These are phyloP conservation scores for Schizotus pectinicornis DNA, from an alignment of 2,888 invertebrate species.

Conservation along the genomic window DNA sequence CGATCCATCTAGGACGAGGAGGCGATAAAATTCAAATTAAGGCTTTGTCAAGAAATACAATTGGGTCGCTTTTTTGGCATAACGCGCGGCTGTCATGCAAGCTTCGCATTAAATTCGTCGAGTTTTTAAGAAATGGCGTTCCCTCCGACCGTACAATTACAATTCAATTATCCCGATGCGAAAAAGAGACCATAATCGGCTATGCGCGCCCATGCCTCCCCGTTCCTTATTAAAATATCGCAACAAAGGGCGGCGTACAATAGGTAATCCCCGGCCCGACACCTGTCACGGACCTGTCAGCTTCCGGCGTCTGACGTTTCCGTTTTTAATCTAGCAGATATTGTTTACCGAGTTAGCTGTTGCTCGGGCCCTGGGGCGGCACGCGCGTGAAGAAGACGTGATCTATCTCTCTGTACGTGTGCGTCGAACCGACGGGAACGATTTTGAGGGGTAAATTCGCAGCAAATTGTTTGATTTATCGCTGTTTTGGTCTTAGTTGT, in stretches of 20 bases:
- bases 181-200: slow-evolving; percentile 1
- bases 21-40: slow-evolving; percentile 19
- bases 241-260: slow-evolving; percentile 39
- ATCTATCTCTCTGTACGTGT: slow-evolving; percentile 47
- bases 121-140: slow-evolving; percentile 12
- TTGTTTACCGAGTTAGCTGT: slow-evolving; percentile 52
- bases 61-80: slow-evolving; percentile 12
- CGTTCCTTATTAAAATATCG: slow-evolving; percentile 37
- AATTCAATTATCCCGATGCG: slow-evolving; percentile 20
- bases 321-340: slow-evolving; percentile 56
- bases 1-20: too few relatives aligned
- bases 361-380: slow-evolving; percentile 46
- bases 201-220: background rate
- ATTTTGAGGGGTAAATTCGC: slow-evolving; percentile 47
- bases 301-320: slow-evolving; percentile 52
- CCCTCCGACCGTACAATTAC: slow-evolving; percentile 16
- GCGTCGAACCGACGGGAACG: slow-evolving; percentile 45
- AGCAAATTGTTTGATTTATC: slow-evolving; percentile 52
- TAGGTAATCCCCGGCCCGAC: slow-evolving; percentile 43
- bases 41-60: slow-evolving; percentile 21
- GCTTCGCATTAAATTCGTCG: slow-evolving; percentile 21
- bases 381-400: slow-evolving; percentile 46
- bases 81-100: slow-evolving; percentile 26
- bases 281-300: slow-evolving; percentile 52
- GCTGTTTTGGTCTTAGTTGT: slow-evolving; percentile 44